Evolutionary conservation across 2,888 invertebrate genomes (phyloP).

Genomic region (Parasteatoda lunata): DNA sequence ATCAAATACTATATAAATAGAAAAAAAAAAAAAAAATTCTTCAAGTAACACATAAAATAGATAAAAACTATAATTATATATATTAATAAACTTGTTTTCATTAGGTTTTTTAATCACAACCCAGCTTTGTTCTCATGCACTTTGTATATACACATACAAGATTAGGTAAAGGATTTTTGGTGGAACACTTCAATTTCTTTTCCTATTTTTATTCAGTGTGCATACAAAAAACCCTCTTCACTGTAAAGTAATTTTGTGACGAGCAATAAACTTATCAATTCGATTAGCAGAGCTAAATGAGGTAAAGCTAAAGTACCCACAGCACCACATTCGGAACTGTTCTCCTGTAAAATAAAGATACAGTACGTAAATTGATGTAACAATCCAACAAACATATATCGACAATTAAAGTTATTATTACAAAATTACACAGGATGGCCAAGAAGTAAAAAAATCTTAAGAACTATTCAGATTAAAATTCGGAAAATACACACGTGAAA

Average conservation of each 20-base stretch:
- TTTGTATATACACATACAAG: conserved; percentile 12
- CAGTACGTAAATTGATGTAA: not conserved
- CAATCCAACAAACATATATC: not conserved
- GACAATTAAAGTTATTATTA: no score
- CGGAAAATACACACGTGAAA: no score
- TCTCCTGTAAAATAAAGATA: conserved; percentile 33
- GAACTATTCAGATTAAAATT: no score
- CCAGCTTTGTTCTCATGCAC: no score
- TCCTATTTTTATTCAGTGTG: conserved; percentile 19
- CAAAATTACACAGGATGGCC: no score
- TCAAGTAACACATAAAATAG: no score
- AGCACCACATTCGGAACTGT: conserved; percentile 62
- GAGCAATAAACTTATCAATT: conserved; percentile 49
- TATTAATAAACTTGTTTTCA: no score
- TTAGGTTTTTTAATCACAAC: no score
- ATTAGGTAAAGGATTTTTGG: conserved; percentile 16
- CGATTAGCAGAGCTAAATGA: conserved; percentile 62
- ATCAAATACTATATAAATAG: no score
- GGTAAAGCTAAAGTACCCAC: conserved; percentile 61
- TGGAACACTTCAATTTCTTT: conserved; percentile 19
- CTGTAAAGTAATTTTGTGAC: conserved; percentile 46
- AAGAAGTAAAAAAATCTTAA: no score
- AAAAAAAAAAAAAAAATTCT: no score
- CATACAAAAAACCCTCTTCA: conserved; percentile 20
- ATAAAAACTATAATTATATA: no score